Evolutionary conservation across 2,888 invertebrate genomes (phyloP).

Genomic region (Oasisia sp.): DNA sequence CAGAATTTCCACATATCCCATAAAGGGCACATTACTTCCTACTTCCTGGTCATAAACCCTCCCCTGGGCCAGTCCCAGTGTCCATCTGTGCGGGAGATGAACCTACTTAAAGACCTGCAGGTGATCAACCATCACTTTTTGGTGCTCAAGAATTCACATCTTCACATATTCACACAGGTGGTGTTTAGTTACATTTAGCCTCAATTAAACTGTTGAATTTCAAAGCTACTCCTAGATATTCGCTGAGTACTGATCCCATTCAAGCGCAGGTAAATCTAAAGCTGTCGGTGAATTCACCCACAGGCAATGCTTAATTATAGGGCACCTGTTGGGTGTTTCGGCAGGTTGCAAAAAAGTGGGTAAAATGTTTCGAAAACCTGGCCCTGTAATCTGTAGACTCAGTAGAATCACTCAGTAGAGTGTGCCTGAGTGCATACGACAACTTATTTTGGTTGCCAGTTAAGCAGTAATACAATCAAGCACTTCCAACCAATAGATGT

Average conservation of each 20-base stretch:
- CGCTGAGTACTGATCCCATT: no score
- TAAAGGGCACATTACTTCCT: not conserved
- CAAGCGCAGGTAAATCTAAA: no score
- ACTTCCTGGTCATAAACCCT: not conserved
- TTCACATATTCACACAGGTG: no score
- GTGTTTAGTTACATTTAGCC: no score
- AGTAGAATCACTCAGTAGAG: not conserved
- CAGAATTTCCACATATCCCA: not conserved
- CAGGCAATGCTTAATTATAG: not conserved
- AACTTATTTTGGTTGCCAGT: not conserved
- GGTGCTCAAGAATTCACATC: no score
- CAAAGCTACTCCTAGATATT: no score
- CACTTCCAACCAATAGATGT: not conserved
- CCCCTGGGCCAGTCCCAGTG: not conserved
- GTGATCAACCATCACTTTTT: no score
- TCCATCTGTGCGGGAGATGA: not conserved
- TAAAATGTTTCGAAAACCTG: not conserved
- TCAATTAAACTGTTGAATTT: no score
- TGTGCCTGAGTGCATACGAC: not conserved
- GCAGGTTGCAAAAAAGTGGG: not conserved
- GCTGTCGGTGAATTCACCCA: no score
- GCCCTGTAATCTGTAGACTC: no score
- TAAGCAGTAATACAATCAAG: not conserved
- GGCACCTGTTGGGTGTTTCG: not conserved
- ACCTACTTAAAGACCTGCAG: not conserved